These are phyloP conservation scores for Acrossocheilus fasciatus DNA, from an alignment of 2,797 vertebrate species.

Conservation along the genomic window DNA sequence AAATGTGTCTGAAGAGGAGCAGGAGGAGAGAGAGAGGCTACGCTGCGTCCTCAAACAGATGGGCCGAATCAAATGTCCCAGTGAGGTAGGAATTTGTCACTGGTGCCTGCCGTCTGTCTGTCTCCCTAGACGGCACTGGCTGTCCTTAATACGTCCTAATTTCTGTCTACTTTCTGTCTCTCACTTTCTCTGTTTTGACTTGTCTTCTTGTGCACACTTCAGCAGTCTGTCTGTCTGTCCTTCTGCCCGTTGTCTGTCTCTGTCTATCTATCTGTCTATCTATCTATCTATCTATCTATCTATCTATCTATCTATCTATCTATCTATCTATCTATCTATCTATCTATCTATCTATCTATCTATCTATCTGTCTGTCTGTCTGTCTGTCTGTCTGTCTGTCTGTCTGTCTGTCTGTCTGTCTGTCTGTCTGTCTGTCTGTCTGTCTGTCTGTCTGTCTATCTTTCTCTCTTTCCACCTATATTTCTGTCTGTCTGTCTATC, in stretches of 20 bases:
- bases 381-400: background rate
- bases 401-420: background rate
- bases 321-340: background rate
- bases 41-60: conserved; percentile 95
- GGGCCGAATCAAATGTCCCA: conserved; percentile 95
- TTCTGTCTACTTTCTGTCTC: conserved; percentile 47
- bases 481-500: background rate
- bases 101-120: conserved; percentile 52
- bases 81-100: conserved; percentile 83
- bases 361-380: background rate
- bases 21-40: conserved; percentile 91
- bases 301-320: too few species aligned
- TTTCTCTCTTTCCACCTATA: background rate
- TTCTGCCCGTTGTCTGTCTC: accelerated
- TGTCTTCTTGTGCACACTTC: conserved; percentile 9
- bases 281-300: background rate
- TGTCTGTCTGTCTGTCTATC: accelerated
- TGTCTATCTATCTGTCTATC: background rate
- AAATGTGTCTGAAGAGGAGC: conserved; percentile 83
- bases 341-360: background rate
- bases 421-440: accelerated
- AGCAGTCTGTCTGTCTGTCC: background rate
- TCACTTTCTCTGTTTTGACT: conserved; percentile 19
- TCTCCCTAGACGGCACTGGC: conserved; percentile 46
- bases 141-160: conserved; percentile 28